Base-by-base conservation (phyloP, 92 coral and sea anemone species). In the Zoanthus sansibaricus region DNA sequence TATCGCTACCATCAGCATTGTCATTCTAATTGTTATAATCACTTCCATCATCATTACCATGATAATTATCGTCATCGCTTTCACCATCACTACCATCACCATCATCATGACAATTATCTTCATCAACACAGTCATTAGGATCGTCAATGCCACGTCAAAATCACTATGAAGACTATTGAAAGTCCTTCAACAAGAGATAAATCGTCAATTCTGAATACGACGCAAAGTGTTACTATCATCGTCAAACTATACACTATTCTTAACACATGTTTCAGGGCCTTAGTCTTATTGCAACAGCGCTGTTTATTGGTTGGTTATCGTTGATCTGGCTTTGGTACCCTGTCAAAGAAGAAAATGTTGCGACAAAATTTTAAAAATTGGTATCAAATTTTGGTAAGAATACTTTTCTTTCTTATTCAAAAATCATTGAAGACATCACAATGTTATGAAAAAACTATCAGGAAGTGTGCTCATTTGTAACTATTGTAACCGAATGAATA, bases 231-330 rank as follows among this genome's bases (percentile, higher is more conserved):
- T 1, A 15, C 14, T 6, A 18, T 5, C 9, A 9, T 6, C 33
- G 9, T 20, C 3, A 67, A 21, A 20, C 6, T 30, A 20, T 5
- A 67, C 18, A 45, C n/a, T n/a, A 9, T 20, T 11, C 30, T 80
- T 80, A 62, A 64, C 85, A 3, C 25, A 11, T 5, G 8, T 64
- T 16, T 21, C 72, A 96, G 99, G 99, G 99, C 64, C 87, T 96
- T 48, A 93, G 94, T 12, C 91, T 96, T 21, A 89, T 95, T 18
- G 85, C 93, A 8, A 90, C 93, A 70, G 92, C 97, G 10, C 88
- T 96, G 76, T 84, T 96, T 33, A 90, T 96, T 25, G 96, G 96
- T 51, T 93, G 96, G 98, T 9, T 96, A 66, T 86, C 92, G 14
- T 89, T 93, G 74, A 86, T 96, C 31, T 93, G 98, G 96, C 87